Evolutionary conservation across 2,797 vertebrate genomes (phyloP).

Genomic region (Rhabdophis nuchalis): DNA sequence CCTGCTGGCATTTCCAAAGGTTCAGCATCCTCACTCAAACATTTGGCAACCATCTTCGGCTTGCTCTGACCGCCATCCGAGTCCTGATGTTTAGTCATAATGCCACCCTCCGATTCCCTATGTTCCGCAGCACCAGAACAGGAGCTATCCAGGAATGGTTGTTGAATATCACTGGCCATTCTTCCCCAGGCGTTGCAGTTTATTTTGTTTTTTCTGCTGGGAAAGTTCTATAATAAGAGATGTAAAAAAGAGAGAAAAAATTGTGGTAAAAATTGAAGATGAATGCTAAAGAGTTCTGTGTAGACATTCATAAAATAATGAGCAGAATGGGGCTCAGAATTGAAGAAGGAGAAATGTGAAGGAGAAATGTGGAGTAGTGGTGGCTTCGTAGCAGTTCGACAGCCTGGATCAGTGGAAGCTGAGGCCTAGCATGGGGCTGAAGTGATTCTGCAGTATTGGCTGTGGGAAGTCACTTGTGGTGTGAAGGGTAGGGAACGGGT

Average conservation of each 20-base stretch:
- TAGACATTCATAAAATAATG: neutral
- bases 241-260: neutral
- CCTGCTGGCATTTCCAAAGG: neutral
- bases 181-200: neutral
- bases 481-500: too few relatives aligned
- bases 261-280: neutral
- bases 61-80: neutral
- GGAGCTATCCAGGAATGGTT: neutral
- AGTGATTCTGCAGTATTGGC: too few relatives aligned
- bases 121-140: neutral
- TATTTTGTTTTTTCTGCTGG: neutral
- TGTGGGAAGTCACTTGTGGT: too few relatives aligned
- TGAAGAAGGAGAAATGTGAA: too few relatives aligned
- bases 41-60: neutral
- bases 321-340: neutral
- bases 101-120: neutral
- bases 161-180: slow-evolving; percentile 12
- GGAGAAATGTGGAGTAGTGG: neutral
- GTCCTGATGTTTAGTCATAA: neutral
- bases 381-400: too few relatives aligned
- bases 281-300: neutral
- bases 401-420: too few relatives aligned
- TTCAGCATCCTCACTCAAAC: neutral
- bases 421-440: too few relatives aligned
- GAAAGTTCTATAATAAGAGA: neutral